phyloP scores from a whole-genome alignment of 2,113 vertebrate genomes.

The Dasyprocta punctata region DNA sequence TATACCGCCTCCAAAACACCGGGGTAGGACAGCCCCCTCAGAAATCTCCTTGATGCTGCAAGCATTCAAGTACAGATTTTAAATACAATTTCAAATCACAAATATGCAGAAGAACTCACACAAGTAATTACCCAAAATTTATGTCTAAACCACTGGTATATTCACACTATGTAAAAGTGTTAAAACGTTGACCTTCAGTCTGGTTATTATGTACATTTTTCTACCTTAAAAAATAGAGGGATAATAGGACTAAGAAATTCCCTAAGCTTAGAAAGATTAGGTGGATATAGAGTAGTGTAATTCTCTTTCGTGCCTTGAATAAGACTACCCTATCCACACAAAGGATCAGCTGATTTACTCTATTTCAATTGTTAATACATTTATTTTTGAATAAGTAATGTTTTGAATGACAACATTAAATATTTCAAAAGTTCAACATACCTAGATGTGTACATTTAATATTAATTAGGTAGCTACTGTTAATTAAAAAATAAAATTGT shows the following conservation, averaged over 20 bases:
- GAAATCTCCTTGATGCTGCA: background rate
- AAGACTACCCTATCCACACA: background rate
- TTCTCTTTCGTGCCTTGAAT: background rate
- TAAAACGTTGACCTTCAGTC: background rate
- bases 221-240: background rate
- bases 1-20: background rate
- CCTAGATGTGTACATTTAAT: background rate
- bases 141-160: background rate
- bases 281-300: background rate
- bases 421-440: background rate
- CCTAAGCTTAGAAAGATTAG: background rate
- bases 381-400: slow-evolving; percentile 44
- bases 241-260: background rate
- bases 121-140: background rate
- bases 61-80: background rate
- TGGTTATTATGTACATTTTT: background rate
- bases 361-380: slow-evolving; percentile 33
- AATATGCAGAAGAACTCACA: background rate
- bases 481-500: background rate
- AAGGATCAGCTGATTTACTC: background rate
- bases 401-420: background rate
- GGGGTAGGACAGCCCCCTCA: background rate
- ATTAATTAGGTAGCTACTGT: background rate
- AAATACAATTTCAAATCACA: background rate
- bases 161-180: background rate